These are phyloP conservation scores for Omphaloscelis lunosa DNA, from an alignment of 2,888 invertebrate species.

Conservation along the genomic window DNA sequence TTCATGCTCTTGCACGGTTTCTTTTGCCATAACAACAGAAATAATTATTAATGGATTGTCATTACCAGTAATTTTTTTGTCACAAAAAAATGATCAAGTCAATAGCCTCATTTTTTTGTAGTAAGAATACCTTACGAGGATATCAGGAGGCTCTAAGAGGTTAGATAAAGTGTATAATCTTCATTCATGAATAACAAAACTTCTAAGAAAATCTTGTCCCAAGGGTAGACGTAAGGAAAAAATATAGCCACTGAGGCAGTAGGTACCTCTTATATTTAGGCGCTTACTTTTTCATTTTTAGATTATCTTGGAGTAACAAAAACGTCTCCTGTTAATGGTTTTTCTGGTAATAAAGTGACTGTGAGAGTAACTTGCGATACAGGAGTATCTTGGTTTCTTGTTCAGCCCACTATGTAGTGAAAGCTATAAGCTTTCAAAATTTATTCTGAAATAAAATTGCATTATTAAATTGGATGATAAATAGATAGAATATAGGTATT, in stretches of 20 bases:
- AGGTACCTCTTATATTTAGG: constrained; percentile 14
- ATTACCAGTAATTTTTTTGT: not conserved
- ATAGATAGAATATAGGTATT: not conserved
- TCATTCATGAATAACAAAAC: constrained; percentile 15
- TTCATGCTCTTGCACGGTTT: not conserved
- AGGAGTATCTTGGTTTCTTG: not conserved
- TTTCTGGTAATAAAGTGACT: constrained; percentile 1
- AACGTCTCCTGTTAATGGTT: not conserved
- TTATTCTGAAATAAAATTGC: no score
- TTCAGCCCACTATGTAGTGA: not conserved
- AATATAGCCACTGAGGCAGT: constrained; percentile 10
- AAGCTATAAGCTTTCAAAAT: not conserved
- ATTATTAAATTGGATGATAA: no score
- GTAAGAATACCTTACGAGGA: not conserved
- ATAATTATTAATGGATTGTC: not conserved
- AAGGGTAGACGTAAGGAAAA: constrained; percentile 26
- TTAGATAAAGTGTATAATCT: constrained; percentile 1
- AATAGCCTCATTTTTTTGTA: no score
- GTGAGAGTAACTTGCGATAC: not conserved
- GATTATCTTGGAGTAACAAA: constrained; percentile 22
- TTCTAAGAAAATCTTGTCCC: constrained; percentile 8
- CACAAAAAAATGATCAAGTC: not conserved
- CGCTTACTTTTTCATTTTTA: constrained; percentile 9
- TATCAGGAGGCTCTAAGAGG: not conserved
- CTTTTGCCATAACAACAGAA: not conserved